Percentiles rank a stretch among this genome's conserved stretches.
These are phyloP conservation scores for Athetis lepigone DNA, from an alignment of 2,888 invertebrate species.

Conservation along the genomic window DNA sequence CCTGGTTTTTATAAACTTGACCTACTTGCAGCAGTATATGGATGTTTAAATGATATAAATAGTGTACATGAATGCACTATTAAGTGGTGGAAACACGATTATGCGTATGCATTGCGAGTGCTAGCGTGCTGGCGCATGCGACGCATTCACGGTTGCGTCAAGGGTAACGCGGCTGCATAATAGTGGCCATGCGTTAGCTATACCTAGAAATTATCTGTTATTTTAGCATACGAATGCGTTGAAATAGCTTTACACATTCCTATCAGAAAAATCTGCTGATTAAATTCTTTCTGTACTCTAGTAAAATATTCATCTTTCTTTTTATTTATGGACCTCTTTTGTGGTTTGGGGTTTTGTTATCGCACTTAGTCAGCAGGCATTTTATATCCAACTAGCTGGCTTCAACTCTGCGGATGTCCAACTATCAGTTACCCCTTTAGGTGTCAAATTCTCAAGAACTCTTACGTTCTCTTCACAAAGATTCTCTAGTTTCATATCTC, in stretches of 20 bases:
- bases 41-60: conserved; percentile 78
- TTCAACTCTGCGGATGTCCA: too few relatives aligned
- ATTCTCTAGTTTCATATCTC: too few relatives aligned
- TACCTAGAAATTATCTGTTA: conserved; percentile 28
- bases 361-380: too few relatives aligned
- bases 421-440: too few relatives aligned
- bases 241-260: conserved; percentile 1
- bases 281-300: too few relatives aligned
- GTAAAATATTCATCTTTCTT: too few relatives aligned
- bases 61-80: conserved; percentile 73
- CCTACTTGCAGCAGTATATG: conserved; percentile 78
- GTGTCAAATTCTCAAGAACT: too few relatives aligned
- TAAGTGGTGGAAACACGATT: conserved; percentile 71
- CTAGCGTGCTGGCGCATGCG: conserved; percentile 63
- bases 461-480: too few relatives aligned
- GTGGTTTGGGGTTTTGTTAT: too few relatives aligned
- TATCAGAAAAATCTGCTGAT: too few relatives aligned
- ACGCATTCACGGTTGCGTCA: conserved; percentile 73
- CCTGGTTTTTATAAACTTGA: conserved; percentile 88
- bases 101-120: conserved; percentile 69
- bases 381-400: too few relatives aligned
- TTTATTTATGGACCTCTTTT: too few relatives aligned
- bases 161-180: conserved; percentile 68
- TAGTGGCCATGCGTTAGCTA: conserved; percentile 30
- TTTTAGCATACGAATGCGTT: conserved; percentile 27